Evolutionary conservation across 2,113 vertebrate genomes (phyloP).

Genomic region (Actinemys pallida): DNA sequence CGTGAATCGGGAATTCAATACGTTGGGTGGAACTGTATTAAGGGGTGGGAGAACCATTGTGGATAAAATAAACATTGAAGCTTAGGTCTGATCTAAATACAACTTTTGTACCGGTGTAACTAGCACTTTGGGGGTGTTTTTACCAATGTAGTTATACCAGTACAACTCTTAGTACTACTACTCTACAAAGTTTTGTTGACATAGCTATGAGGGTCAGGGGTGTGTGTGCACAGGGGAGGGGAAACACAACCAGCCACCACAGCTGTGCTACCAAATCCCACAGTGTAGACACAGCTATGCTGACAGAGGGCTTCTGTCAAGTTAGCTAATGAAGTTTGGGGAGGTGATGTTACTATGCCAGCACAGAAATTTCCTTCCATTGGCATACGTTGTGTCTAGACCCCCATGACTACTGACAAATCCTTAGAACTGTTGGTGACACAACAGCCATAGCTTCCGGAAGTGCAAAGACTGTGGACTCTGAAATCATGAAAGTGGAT

Average conservation of each 20-base stretch:
- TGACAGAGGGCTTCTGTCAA: neutral
- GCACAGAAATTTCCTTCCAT: neutral
- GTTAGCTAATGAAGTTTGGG: neutral
- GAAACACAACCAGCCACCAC: neutral
- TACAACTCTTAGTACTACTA: neutral
- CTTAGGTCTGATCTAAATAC: neutral
- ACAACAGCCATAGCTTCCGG: neutral
- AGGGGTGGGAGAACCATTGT: neutral
- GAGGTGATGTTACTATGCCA: neutral
- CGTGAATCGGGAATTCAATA: rapidly evolving
- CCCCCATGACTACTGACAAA: neutral
- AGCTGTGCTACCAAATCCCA: neutral
- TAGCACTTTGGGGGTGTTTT: neutral
- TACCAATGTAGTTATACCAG: neutral
- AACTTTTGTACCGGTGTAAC: neutral
- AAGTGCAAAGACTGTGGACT: neutral
- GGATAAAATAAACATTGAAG: neutral
- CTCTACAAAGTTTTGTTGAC: neutral
- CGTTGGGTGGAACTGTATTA: rapidly evolving
- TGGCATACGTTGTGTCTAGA: neutral
- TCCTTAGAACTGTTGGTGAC: neutral
- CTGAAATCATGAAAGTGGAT: neutral
- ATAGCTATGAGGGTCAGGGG: neutral
- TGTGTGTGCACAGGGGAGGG: too few relatives aligned
- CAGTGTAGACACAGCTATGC: neutral